Conservation (phyloP, 2,888 invertebrate genomes). For the Erebia palarica region DNA sequence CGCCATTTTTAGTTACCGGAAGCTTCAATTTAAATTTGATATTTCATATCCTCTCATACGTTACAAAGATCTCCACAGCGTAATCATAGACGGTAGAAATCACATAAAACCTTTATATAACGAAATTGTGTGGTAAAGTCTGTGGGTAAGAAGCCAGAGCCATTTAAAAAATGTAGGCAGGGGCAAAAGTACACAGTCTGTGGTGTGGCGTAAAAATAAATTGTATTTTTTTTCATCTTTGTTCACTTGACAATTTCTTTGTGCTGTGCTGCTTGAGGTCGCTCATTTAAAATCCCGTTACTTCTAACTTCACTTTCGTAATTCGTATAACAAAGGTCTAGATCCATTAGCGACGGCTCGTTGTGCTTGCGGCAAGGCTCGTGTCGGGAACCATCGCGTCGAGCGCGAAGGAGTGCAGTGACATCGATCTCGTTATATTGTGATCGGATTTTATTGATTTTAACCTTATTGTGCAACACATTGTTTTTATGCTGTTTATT, state of each 20-base stretch:
- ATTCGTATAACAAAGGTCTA: constrained; percentile 74
- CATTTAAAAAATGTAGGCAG: no score
- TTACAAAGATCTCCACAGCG: no score
- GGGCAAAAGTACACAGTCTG: no score
- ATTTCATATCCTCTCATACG: no score
- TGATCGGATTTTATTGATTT: constrained; percentile 74
- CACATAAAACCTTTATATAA: no score
- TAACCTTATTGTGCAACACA: constrained; percentile 62
- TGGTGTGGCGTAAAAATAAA: no score
- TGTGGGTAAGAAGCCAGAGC: no score
- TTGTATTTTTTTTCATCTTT: not conserved
- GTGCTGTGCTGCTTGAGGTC: constrained; percentile 61
- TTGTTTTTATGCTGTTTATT: constrained; percentile 75
- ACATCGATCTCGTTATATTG: constrained; percentile 61
- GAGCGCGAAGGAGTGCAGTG: constrained; percentile 52
- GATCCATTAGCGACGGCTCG: constrained; percentile 62
- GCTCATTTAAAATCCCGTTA: constrained; percentile 78
- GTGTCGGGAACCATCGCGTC: constrained; percentile 49
- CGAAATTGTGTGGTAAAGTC: no score
- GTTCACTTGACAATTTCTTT: constrained; percentile 63
- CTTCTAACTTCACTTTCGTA: constrained; percentile 77
- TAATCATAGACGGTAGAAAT: no score
- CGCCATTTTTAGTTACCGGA: no score
- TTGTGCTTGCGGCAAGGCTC: constrained; percentile 56
- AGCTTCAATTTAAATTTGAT: no score